These are phyloP conservation scores for Anser brachyrhynchus DNA, from an alignment of 2,113 vertebrate species.

Conservation along the genomic window DNA sequence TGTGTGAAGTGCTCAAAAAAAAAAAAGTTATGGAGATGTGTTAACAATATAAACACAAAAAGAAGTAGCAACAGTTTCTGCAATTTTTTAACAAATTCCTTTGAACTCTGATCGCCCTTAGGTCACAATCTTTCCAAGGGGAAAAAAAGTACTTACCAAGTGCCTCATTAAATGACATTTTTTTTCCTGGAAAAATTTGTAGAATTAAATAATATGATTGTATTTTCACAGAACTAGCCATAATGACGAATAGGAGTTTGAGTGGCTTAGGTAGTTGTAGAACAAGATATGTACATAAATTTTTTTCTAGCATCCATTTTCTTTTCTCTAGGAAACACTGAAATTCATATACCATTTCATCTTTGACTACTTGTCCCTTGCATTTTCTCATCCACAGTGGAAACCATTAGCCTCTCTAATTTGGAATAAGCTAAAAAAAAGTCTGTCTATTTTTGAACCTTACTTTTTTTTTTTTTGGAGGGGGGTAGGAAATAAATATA, in stretches of 20 bases:
- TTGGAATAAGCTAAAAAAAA: not conserved
- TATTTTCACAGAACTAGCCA: not conserved
- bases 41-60: not conserved
- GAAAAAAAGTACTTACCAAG: not conserved
- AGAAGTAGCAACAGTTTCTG: not conserved
- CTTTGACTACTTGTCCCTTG: not conserved
- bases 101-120: not conserved
- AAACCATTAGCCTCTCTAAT: not conserved
- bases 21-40: not conserved
- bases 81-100: not conserved
- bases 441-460: not conserved
- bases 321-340: not conserved
- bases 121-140: not conserved
- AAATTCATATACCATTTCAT: not conserved
- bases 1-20: not conserved
- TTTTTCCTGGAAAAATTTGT: not conserved
- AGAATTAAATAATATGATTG: not conserved
- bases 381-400: not conserved
- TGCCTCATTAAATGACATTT: not conserved
- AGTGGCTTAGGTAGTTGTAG: rapidly evolving
- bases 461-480: not conserved
- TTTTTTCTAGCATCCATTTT: not conserved
- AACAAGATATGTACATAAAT: not conserved
- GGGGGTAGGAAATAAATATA: not conserved
- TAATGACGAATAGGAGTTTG: not conserved